These are phyloP conservation scores for Ophiodon elongatus DNA, from an alignment of 2,113 vertebrate species.

Conservation along the genomic window DNA sequence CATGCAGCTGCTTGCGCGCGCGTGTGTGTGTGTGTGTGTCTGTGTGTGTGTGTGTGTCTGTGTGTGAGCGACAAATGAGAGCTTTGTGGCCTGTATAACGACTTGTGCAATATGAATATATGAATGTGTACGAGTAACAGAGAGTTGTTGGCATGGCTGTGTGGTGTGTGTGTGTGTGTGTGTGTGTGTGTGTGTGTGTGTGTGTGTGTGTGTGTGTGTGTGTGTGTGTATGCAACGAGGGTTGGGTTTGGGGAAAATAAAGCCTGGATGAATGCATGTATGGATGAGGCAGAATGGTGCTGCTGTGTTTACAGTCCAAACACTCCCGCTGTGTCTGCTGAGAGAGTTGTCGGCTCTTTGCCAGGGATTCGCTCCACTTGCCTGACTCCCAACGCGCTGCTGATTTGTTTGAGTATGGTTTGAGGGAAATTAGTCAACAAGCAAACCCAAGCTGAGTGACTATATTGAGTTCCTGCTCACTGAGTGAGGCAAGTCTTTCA, in stretches of 20 bases:
- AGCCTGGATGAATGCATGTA: constrained; percentile 1
- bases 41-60: not conserved
- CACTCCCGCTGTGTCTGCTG: constrained; percentile 57
- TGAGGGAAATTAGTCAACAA: constrained; percentile 52
- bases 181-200: not conserved
- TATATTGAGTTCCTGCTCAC: constrained; percentile 24
- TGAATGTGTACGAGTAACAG: not conserved
- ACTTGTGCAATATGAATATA: not conserved
- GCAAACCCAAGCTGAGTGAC: constrained; percentile 20
- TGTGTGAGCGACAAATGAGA: not conserved
- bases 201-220: not conserved
- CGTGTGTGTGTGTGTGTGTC: not conserved
- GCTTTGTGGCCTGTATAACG: too few relatives aligned
- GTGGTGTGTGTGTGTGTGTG: too few relatives aligned
- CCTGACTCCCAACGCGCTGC: constrained; percentile 8
- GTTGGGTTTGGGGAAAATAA: not conserved
- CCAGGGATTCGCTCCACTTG: constrained; percentile 45
- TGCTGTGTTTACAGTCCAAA: constrained; percentile 59
- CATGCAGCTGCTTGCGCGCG: not conserved
- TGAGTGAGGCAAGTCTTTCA: constrained; percentile 14
- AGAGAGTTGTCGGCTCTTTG: constrained; percentile 44
- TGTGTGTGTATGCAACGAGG: not conserved
- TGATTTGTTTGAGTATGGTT: constrained; percentile 44
- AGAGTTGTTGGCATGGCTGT: not conserved
- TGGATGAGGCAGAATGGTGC: constrained; percentile 21